phyloP scores from a whole-genome alignment of 2,888 invertebrate genomes.

The Melanostoma scalare region DNA sequence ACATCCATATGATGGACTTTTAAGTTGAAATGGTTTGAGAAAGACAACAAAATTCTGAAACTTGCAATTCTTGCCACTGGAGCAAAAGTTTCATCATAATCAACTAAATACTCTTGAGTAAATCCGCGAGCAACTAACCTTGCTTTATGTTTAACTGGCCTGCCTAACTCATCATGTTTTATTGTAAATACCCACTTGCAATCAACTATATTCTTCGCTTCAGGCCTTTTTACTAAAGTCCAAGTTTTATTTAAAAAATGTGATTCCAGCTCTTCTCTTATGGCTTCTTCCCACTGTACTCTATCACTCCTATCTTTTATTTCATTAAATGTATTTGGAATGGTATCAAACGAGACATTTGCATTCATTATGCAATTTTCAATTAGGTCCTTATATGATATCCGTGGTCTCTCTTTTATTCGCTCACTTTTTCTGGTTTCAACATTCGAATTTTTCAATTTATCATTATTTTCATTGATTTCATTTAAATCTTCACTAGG shows the following conservation, averaged over 20 bases:
- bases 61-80: constrained; percentile 58
- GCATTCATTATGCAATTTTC: constrained; percentile 44
- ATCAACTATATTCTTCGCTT: constrained; percentile 67
- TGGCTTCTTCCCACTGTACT: constrained; percentile 65
- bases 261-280: constrained; percentile 68
- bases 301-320: constrained; percentile 38
- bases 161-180: constrained; percentile 58
- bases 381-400: constrained; percentile 18
- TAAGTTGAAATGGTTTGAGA: constrained; percentile 67
- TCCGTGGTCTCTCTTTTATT: constrained; percentile 17
- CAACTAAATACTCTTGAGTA: constrained; percentile 54
- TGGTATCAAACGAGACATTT: constrained; percentile 47
- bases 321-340: constrained; percentile 62
- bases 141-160: constrained; percentile 59
- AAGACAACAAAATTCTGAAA: constrained; percentile 60
- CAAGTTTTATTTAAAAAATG: constrained; percentile 67
- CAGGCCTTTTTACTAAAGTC: constrained; percentile 56
- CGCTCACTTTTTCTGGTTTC: constrained; percentile 34
- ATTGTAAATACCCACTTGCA: constrained; percentile 73
- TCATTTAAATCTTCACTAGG: neutral
- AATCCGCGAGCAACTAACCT: constrained; percentile 62
- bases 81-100: constrained; percentile 37
- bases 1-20: constrained; percentile 49
- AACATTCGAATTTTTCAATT: neutral
- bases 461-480: constrained; percentile 1